Base-by-base conservation (phyloP, 2,113 vertebrate genomes). In the Rhinoderma darwinii region DNA sequence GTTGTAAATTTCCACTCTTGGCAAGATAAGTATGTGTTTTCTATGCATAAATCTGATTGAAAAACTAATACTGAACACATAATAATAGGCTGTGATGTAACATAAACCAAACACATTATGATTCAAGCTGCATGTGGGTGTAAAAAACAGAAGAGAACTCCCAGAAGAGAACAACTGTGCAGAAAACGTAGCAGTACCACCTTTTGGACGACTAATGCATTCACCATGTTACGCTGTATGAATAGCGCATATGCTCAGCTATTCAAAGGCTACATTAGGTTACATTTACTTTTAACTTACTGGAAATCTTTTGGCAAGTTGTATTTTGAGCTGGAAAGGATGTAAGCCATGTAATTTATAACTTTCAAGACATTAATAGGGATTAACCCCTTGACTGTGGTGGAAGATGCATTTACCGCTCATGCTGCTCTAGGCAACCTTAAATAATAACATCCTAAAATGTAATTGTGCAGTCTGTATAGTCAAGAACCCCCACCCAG, bases 221-320 rank as follows among this genome's bases (percentile, higher is more conserved):
- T 89, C 79, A 30, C 84, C 84, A 37, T 80, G 10, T 54, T 84
- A 83, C 51, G 32, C 83, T 39, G 51, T 84, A 41, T 35, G 51
- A 84, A 76, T 22, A 41, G 82, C 87, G 86, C 44, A 44, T 84
- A 78, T 47, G 88, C 3, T 14, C 72, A 83, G 88, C 87, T 5
- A 15, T 30, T 90, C 35, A 88, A 87, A 73, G 89, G 84, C 81
- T 88, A 86, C 75, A 88, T 83, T 44, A 74, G 90, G 74, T 91
- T 90, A 90, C 92, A 90, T 77, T 22, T 83, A 88, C 47, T 51
- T 54, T 54, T 75, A 76, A 78, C 86, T 93, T 93, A 91, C 92
- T 91, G 92, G 92, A 94, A 95, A 87, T 89, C 79, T 88, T 41
- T 86, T 90, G 91, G 90, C 79, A 81, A 81, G 6, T 56, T 61